Percentiles rank a stretch among this genome's conserved stretches.
These are phyloP conservation scores for Deilephila porcellus DNA, from an alignment of 2,888 invertebrate species.

Conservation along the genomic window DNA sequence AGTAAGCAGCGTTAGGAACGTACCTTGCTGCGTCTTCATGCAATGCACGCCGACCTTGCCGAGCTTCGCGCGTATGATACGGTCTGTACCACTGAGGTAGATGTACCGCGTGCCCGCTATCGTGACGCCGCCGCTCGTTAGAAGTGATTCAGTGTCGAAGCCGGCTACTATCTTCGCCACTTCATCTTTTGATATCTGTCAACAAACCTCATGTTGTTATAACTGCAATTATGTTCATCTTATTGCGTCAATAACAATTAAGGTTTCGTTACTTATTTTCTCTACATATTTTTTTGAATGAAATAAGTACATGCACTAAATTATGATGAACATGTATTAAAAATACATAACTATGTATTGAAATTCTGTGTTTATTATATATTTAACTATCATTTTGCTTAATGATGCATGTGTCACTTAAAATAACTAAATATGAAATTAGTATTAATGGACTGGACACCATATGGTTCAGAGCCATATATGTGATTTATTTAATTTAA, in stretches of 20 bases:
- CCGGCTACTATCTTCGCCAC: conserved; percentile 94
- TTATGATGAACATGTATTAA: too few species aligned
- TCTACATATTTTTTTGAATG: too few species aligned
- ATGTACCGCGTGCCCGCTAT: conserved; percentile 97
- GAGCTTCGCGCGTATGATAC: conserved; percentile 96
- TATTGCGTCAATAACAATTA: neutral
- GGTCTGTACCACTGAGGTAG: conserved; percentile 97
- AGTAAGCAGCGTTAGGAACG: conserved; percentile 44
- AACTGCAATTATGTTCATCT: neutral
- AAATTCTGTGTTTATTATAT: too few species aligned
- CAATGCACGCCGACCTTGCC: conserved; percentile 97
- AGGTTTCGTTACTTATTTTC: neutral
- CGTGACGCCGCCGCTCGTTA: conserved; percentile 96
- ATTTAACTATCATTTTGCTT: too few species aligned
- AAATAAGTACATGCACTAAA: too few species aligned
- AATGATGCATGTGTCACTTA: too few species aligned
- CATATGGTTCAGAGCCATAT: too few species aligned
- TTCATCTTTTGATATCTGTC: conserved; percentile 96
- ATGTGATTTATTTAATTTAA: too few species aligned
- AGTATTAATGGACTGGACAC: too few species aligned
- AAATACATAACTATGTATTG: too few species aligned
- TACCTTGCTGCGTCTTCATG: conserved; percentile 98
- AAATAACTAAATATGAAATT: too few species aligned
- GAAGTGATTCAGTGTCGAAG: conserved; percentile 94
- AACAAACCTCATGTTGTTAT: conserved; percentile 51